Base-by-base conservation (phyloP, 30 jellyfish, hydroid and myxozoan genomes). In the Hydractinia symbiolongicarpus region DNA sequence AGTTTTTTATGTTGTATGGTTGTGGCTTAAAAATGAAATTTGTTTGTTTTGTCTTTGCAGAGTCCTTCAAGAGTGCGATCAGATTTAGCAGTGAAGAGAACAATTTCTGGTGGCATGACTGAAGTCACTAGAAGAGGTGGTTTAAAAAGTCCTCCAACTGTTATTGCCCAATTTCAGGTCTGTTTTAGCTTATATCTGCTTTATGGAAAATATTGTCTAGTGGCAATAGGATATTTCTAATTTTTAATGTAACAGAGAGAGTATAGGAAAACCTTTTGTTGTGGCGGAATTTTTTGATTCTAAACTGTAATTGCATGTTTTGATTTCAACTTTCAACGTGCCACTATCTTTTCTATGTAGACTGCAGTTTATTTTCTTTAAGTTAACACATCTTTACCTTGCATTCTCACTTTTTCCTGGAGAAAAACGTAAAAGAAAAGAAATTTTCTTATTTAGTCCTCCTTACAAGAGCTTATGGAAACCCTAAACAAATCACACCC, bases 131-230 rank as follows among this genome's bases (percentile, higher is more conserved):
- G 94, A 16, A 77, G 95, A 9, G 68, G 83, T 40, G 88, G 88
- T 11, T 54, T 80, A 54, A 91, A 78, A 62, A 80, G 77, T 55
- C 95, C 96, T 60, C 96, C 94, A 5, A 91, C 98, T 4, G 98
- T 91, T 55, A 85, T 91, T 40, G 98, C 96, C 9, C 98, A 91
- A 76, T 91, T 91, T 75, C 98, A 91, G 96, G 98, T 86, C 72
- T 7, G 55, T 13, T 21, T 30, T 61, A 64, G 74, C 40, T 64
- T 64, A 7, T n/a, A 13, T n/a, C 16, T 6, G 17, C 9, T 7
- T n/a, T 13, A 64, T 64, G 6, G 19, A 64, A 64, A 6, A 64
- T 44, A 7, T 6, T 64, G 9, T 16, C 3, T 58, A 3, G 1
- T 58, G 69, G 44, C 1, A 0, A 30, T 30, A 30, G 44, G 44